These are phyloP conservation scores for Lineus longissimus DNA, from an alignment of 1,140 invertebrate genomes.

Conservation along the genomic window DNA sequence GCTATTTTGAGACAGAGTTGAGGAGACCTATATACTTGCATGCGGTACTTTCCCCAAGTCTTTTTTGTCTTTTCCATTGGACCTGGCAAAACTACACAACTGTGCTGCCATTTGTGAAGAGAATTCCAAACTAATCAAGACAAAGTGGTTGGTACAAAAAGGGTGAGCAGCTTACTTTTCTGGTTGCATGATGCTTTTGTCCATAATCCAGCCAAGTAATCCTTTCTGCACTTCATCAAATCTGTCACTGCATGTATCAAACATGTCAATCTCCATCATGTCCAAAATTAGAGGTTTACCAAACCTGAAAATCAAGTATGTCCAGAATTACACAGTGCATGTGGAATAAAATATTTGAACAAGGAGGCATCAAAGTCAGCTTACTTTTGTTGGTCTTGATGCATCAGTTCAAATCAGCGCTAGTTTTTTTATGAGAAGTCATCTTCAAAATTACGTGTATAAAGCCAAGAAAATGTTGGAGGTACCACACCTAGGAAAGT, in stretches of 20 bases:
- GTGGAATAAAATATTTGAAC: neutral
- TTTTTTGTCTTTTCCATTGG: no score
- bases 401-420: neutral
- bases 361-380: neutral
- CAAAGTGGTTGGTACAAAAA: no score
- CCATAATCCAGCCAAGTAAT: conserved; percentile 35
- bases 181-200: conserved; percentile 35
- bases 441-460: no score
- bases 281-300: conserved; percentile 47
- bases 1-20: no score
- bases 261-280: conserved; percentile 51
- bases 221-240: conserved; percentile 39
- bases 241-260: conserved; percentile 27
- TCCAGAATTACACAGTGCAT: neutral
- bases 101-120: no score
- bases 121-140: no score
- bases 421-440: neutral
- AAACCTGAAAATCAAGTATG: conserved; percentile 32
- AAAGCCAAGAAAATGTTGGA: no score
- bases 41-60: no score
- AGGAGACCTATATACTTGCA: no score
- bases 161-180: conserved; percentile 42
- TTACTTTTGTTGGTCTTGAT: neutral
- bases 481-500: no score
- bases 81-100: no score